Evolutionary conservation across 2,113 vertebrate species (phyloP).

Genomic region (Prochilodus magdalenae): DNA sequence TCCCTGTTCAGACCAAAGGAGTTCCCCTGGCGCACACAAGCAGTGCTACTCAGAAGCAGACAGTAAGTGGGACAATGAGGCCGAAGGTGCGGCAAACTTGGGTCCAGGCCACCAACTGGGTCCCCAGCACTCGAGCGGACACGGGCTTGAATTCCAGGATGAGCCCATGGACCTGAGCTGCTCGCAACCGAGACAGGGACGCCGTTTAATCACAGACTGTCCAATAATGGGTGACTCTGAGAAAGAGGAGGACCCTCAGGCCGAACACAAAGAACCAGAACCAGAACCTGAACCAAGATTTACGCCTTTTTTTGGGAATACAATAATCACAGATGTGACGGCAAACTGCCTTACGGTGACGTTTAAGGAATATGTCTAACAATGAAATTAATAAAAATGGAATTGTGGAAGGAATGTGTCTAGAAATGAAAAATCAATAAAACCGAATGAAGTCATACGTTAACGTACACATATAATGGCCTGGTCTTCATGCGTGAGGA

Average conservation of each 20-base stretch:
- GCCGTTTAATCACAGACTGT: conserved; percentile 45
- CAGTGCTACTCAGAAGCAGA: too few species aligned
- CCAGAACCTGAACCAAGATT: conserved; percentile 79
- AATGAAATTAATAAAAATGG: too few species aligned
- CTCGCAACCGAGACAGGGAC: conserved; percentile 78
- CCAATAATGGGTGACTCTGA: conserved; percentile 19
- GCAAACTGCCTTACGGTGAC: conserved; percentile 98
- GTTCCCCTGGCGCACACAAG: not conserved
- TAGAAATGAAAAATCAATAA: not conserved
- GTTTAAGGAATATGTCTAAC: conserved; percentile 91
- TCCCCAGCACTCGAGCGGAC: conserved; percentile 50
- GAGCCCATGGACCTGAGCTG: conserved; percentile 96
- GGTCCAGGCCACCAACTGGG: conserved; percentile 57
- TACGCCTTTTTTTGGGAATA: conserved; percentile 95
- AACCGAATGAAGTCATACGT: not conserved
- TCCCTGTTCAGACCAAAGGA: not conserved
- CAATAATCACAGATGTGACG: conserved; percentile 97
- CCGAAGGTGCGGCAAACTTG: conserved; percentile 81
- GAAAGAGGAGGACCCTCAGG: conserved; percentile 52
- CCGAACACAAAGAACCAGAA: conserved; percentile 68
- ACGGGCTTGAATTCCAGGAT: conserved; percentile 84
- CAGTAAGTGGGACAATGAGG: too few species aligned
- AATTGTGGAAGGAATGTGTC: too few species aligned
- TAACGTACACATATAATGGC: not conserved
- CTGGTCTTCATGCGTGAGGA: not conserved